Evolutionary conservation across 2,888 invertebrate species (phyloP), one percentile per base, ranked within the genome.

Genomic region (Dynastes tityus): DNA sequence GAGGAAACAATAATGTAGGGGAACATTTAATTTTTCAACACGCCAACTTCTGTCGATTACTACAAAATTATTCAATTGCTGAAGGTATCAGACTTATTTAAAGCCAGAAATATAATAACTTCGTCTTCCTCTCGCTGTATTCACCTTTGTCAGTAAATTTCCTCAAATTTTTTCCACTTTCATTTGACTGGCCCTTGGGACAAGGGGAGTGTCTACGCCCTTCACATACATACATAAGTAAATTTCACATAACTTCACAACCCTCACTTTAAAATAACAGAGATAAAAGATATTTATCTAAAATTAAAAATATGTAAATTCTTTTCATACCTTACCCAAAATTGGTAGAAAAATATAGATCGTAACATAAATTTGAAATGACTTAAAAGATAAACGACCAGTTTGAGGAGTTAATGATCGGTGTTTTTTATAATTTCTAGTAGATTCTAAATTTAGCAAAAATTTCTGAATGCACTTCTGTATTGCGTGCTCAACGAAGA

Each of bases 121-220:
- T 45, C 8, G 8, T 45, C 45, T 45, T 45, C 8, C 55, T 58
- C 27, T 58, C 22, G 22, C 55, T 58, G 55, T 58, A 58, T 58
- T 58, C 55, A 75, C 61, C 58, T 74, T 77, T 77, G 8, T 75
- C 78, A 80, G 78, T 76, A 78, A 77, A 74, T 77, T 78, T 75
- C 81, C 79, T 80, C 63, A 78, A 78, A 70, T 79, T 76, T 78
- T 78, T 77, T 80, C 80, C 75, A 79, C 77, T 77, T 81, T 81
- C 81, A 80, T 81, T 79, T 79, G 77, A 74, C 76, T 40, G 68
- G 76, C 76, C 71, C 77, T 49, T 49, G 77, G 77, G 77, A 77
- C 61, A 22, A 63, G 70, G 68, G 77, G 77, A 68, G 58, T 45
- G 61, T 49, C 45, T 40, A 68, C 77, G 49, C 68, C 58, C 68